phyloP scores from a whole-genome alignment of 2,113 vertebrate species.

The Rhombomys opimus region DNA sequence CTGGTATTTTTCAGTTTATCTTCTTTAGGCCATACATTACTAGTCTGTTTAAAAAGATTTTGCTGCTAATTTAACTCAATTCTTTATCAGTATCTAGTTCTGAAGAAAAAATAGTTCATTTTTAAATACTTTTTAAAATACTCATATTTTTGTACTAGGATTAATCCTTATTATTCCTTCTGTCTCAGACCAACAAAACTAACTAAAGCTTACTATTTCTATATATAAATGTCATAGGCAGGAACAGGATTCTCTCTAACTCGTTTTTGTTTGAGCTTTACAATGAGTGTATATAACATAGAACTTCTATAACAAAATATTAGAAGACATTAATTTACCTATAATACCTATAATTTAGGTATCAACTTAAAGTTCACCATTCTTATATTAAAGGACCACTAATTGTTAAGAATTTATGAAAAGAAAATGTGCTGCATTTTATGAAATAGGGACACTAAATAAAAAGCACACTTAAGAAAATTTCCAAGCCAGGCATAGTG shows the following conservation, averaged over 20 bases:
- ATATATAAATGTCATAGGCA: background rate
- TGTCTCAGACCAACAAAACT: background rate
- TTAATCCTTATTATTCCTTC: background rate
- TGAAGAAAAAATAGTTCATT: background rate
- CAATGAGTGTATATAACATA: background rate
- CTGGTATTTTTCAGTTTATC: background rate
- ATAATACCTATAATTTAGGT: background rate
- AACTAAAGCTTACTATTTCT: background rate
- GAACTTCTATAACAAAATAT: background rate
- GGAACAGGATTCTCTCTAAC: background rate
- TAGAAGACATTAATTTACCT: background rate
- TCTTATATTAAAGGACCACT: background rate
- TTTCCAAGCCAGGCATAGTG: background rate
- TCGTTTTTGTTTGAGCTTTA: slow-evolving; percentile 15
- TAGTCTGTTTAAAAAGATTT: background rate
- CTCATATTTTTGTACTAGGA: background rate
- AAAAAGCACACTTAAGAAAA: slow-evolving; percentile 47
- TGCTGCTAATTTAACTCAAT: background rate
- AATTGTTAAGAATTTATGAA: background rate
- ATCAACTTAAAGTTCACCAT: background rate
- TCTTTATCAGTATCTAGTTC: background rate
- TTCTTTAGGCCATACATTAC: background rate
- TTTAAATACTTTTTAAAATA: background rate
- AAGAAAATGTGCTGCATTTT: background rate
- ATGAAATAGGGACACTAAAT: background rate